phyloP scores from a whole-genome alignment of 1,140 invertebrate species.

The Amphibalanus amphitrite region DNA sequence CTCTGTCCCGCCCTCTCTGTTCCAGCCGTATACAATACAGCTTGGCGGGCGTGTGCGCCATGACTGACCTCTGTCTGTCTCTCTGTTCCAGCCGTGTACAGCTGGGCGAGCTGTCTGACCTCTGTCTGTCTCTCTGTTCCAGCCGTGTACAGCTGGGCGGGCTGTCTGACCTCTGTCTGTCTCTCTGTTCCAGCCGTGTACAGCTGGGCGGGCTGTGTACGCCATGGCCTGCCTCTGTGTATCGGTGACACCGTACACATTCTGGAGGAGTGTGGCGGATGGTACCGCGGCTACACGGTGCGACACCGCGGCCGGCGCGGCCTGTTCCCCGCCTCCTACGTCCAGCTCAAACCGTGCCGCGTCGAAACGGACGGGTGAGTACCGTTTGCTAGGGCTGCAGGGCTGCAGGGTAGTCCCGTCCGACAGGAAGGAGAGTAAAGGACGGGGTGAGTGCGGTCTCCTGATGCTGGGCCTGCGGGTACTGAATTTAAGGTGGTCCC shows the following conservation, averaged over 20 bases:
- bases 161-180: background rate
- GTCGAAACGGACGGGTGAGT: slow-evolving; percentile 48
- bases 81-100: no score
- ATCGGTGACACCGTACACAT: slow-evolving; percentile 83
- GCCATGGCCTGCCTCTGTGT: slow-evolving; percentile 59
- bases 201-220: slow-evolving; percentile 69
- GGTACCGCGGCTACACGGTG: slow-evolving; percentile 67
- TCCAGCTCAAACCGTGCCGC: slow-evolving; percentile 56
- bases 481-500: no score
- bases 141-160: no score
- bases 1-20: no score
- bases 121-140: no score
- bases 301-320: slow-evolving; percentile 52
- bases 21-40: no score
- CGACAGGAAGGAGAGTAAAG: slow-evolving; percentile 6
- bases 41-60: no score
- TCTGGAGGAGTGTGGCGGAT: slow-evolving; percentile 66
- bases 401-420: slow-evolving; percentile 5
- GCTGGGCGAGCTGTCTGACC: no score
- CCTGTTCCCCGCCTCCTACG: slow-evolving; percentile 61
- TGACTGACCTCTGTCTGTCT: no score
- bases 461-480: no score
- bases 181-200: slow-evolving; percentile 57
- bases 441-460: no score
- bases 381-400: background rate